Base-by-base conservation (phyloP, 2,888 invertebrate genomes). In the Agriopis aurantiaria region DNA sequence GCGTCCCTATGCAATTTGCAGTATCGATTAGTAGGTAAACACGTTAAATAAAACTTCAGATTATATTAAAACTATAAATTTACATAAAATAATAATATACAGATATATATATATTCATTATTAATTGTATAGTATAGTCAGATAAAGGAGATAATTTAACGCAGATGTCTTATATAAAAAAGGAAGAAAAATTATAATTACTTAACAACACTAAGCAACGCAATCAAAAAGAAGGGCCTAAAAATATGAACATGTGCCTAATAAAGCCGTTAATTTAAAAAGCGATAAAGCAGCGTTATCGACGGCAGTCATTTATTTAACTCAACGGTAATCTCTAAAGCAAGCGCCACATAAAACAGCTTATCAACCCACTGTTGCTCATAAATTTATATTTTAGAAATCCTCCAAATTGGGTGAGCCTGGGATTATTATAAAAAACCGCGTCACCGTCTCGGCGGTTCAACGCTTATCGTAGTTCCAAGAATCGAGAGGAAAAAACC, bases 401-500 rank as follows among this genome's bases (percentile, higher is more conserved):
- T 79, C 75, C 77, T 80, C 71, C 77, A 79, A 83, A 80, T 81
- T 80, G 76, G 75, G 75, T 80, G 79, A 80, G 80, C 78, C 78
- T 80, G 80, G 80, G 83, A 82, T 83, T 86, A 82, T 83, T 82
- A 82, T 80, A 83, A 88, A 46, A 85, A 83, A 53, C 52, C 77
- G 75, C 80, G 83, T 83, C 85, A 82, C 72, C 85, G 79, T 74
- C 79, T 79, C 72, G 77, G 77, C 77, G 75, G 69, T 78, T 74
- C 75, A 78, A 78, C 72, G 77, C 82, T 88, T 88, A 89, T 89
- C 88, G 79, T 66, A 69, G 73, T 90, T 90, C 88, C 69, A 68
- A 87, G 91, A 91, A 91, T 33, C 66, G 69, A 68, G 80, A 81
- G 80, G 83, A 83, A 89, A 88, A 87, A 84, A 82, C 81, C 71